A percentile compares a stretch with the other conserved stretches of the same genome.
These are phyloP conservation scores for Aix galericulata DNA, from an alignment of 2,113 vertebrate genomes.

Conservation along the genomic window DNA sequence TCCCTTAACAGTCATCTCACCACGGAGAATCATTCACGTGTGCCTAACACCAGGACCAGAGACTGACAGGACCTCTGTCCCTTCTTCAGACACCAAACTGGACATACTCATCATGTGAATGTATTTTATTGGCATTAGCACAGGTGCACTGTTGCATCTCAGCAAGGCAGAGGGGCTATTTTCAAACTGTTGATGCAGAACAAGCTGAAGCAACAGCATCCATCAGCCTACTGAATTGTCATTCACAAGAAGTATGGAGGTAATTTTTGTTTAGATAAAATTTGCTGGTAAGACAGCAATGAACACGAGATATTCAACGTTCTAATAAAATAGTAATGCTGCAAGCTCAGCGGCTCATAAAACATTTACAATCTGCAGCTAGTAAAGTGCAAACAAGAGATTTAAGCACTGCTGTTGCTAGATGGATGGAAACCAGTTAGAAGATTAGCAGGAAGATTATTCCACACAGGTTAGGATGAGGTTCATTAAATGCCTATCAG, in stretches of 20 bases:
- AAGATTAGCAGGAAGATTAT: conserved; percentile 70
- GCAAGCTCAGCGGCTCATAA: conserved; percentile 81
- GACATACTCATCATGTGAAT: neutral
- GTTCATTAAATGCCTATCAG: conserved; percentile 68
- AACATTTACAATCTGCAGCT: conserved; percentile 81
- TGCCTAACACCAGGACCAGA: neutral
- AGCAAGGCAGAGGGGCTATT: conserved; percentile 38
- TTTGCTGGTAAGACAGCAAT: conserved; percentile 67
- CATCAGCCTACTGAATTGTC: conserved; percentile 47
- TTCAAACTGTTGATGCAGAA: conserved; percentile 45
- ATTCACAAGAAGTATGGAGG: conserved; percentile 60
- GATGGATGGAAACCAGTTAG: conserved; percentile 62
- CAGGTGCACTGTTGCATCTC: neutral
- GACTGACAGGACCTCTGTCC: neutral
- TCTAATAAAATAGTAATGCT: conserved; percentile 85
- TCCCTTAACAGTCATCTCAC: neutral
- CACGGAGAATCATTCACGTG: neutral
- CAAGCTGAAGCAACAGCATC: conserved; percentile 35
- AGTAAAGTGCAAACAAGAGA: conserved; percentile 77
- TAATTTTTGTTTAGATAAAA: conserved; percentile 67
- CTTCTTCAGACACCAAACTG: neutral
- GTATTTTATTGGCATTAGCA: neutral
- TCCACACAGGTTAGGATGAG: conserved; percentile 67
- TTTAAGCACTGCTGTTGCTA: conserved; percentile 69
- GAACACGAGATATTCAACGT: conserved; percentile 71